These are phyloP conservation scores for Phyllostomus discolor DNA, from an alignment of 2,113 vertebrate species.

Conservation along the genomic window DNA sequence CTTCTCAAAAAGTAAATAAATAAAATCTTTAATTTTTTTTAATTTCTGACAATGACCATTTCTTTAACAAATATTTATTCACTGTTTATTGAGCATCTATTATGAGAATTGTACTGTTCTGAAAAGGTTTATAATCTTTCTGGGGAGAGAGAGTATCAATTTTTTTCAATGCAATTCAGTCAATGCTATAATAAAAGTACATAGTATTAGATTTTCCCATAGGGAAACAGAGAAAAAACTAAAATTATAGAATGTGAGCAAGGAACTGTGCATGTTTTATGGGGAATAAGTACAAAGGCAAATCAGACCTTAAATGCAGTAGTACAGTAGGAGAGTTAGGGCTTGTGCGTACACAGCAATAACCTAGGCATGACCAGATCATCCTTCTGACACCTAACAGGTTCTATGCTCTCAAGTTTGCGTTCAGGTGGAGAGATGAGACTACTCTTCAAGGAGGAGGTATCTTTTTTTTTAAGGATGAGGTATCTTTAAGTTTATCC, in stretches of 20 bases:
- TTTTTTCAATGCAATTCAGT: background rate
- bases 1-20: too few species aligned
- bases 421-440: background rate
- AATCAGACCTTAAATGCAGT: background rate
- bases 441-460: background rate
- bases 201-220: background rate
- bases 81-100: background rate
- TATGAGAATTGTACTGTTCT: background rate
- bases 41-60: background rate
- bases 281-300: background rate
- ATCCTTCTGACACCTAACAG: background rate
- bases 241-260: background rate
- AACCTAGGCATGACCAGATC: background rate
- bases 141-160: background rate
- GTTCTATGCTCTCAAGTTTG: background rate
- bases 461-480: background rate
- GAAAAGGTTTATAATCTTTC: background rate
- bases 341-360: background rate
- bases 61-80: background rate
- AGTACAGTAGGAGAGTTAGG: background rate
- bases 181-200: background rate
- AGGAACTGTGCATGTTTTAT: background rate
- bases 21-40: too few species aligned
- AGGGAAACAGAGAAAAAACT: background rate
- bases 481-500: background rate